phyloP scores from a whole-genome alignment of 2,888 invertebrate species.

The Pheosia gnoma region DNA sequence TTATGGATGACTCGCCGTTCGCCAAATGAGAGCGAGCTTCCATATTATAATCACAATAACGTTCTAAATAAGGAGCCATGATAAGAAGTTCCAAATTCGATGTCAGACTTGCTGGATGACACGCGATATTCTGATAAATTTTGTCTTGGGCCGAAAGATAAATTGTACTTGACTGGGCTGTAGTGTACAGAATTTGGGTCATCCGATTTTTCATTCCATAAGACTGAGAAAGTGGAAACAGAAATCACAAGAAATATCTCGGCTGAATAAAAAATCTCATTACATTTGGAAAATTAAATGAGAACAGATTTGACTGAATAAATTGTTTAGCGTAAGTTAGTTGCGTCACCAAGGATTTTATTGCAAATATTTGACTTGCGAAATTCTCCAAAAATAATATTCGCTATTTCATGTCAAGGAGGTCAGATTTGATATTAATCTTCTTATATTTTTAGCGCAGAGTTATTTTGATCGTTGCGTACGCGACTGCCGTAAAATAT shows the following conservation, averaged over 20 bases:
- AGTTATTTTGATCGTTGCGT: conserved; percentile 5
- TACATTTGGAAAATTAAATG: conserved; percentile 13
- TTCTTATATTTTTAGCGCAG: conserved; percentile 10
- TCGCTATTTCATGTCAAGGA: conserved; percentile 17
- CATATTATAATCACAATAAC: neutral
- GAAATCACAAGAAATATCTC: conserved; percentile 4
- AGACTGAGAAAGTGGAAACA: neutral
- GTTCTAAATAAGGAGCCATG: conserved; percentile 1
- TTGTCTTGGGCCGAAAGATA: neutral
- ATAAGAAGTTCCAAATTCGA: neutral
- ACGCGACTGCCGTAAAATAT: conserved; percentile 29
- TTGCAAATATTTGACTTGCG: conserved; percentile 2
- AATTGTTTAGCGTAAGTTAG: neutral
- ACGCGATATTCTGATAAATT: neutral
- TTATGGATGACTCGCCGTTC: conserved; percentile 8
- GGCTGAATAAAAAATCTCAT: conserved; percentile 12
- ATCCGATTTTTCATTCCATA: neutral
- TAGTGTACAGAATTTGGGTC: neutral
- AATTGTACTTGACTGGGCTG: neutral
- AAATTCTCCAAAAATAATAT: conserved; percentile 17
- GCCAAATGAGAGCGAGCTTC: neutral
- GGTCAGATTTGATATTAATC: conserved; percentile 14
- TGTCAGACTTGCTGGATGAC: neutral
- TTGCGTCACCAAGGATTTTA: neutral
- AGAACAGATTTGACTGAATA: conserved; percentile 13